These are phyloP conservation scores for Ciconia maguari DNA, from an alignment of 2,113 vertebrate genomes.

Conservation along the genomic window DNA sequence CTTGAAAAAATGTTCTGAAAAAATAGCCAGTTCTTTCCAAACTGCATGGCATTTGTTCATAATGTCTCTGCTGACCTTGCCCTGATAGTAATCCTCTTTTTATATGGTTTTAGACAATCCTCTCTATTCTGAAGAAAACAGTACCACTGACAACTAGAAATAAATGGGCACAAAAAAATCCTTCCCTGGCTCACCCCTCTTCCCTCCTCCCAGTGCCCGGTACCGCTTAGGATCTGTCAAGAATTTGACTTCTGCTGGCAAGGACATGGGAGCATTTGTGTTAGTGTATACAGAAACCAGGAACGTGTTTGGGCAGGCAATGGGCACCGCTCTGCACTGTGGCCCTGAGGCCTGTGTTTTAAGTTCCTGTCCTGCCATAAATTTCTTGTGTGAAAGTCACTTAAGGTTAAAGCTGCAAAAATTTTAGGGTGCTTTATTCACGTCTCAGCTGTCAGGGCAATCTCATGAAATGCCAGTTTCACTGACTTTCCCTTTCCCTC, in stretches of 20 bases:
- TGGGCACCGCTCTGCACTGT: rapidly evolving
- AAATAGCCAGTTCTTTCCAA: not conserved
- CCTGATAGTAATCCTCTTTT: not conserved
- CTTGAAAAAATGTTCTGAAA: not conserved
- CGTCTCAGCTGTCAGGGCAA: conserved; percentile 1
- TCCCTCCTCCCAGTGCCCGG: not conserved
- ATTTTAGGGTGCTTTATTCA: not conserved
- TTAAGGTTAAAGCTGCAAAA: not conserved
- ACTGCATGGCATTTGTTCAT: not conserved
- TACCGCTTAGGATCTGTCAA: not conserved
- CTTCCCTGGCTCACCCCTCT: not conserved
- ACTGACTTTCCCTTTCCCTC: not conserved
- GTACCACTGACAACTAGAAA: not conserved
- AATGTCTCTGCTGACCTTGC: not conserved
- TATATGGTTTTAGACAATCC: not conserved
- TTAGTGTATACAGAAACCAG: not conserved
- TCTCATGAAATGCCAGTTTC: not conserved
- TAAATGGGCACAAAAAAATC: not conserved
- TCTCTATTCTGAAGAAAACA: not conserved
- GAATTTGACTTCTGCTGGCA: not conserved
- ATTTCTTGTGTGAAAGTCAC: not conserved
- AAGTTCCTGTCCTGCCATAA: not conserved
- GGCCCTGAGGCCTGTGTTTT: not conserved
- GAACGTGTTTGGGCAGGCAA: not conserved
- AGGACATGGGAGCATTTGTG: not conserved